Evolutionary conservation across 1,140 invertebrate species (phyloP), one percentile per base, ranked within the genome.

Genomic region (Hylyphantes graminicola): DNA sequence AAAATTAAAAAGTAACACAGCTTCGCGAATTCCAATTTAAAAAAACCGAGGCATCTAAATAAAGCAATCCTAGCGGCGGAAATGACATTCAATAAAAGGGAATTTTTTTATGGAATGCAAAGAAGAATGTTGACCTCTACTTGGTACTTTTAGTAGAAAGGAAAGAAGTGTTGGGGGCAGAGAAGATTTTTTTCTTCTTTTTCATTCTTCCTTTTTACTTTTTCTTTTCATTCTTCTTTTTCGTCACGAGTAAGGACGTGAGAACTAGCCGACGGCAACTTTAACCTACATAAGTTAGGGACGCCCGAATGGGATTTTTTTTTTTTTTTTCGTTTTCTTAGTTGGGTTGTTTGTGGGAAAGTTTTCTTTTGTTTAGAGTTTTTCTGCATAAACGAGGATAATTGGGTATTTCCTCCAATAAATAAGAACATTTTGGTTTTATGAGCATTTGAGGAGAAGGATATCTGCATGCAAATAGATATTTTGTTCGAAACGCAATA

Each of bases 191-290:
- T 72, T 72, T 63, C n/a, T 61, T 68, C 10, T 57, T 72, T 73
- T 65, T 78, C n/a, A 65, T 48, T 78, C 19, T 78, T 78, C 35
- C 51, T 73, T 73, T 81, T 80, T 17, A 67, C 51, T 48, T 63
- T 61, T 81, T 81, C 50, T 82, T 80, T 57, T 72, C 21, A 21
- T 70, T 57, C 48, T 54, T 80, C 59, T 63, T 50, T 51, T 21
- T n/a, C 48, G 19, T 83, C 80, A 83, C 59, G 80, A 83, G 57
- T 72, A 83, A 83, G 80, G 80, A 83, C 79, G 79, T 83, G 80
- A 83, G 80, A 83, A 83, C 80, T 83, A 74, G 80, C 80, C 80
- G 80, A 64, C 61, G 80, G 70, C 72, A 74, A 74, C 70, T 83
- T 83, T 83, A 83, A 74, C 72, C 80, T 67, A 83, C 80, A 67